Base-by-base conservation (phyloP, 2,113 vertebrate species). In the Ciconia boyciana region DNA sequence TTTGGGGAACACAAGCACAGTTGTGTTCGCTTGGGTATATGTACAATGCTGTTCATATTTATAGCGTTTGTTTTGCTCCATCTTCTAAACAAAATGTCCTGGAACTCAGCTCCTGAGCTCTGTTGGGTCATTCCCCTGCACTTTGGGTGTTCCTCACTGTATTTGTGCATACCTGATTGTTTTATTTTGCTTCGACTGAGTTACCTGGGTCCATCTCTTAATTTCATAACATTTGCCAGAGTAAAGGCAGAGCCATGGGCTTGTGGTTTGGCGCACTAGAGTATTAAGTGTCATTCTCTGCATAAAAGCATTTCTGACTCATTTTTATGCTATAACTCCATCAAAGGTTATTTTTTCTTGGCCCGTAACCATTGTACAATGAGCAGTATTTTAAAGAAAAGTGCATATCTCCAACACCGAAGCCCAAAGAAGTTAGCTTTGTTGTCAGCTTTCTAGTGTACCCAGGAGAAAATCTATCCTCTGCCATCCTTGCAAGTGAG, bases 401-500 rank as follows among this genome's bases (percentile, higher is more conserved):
- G 34, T 43, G 3, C 16, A 0, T 58, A 31, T 66, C 43, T 88
- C 78, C 66, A 81, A 34, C 78, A 86, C 34, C 2, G 11, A 90
- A 92, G n/a, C 68, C 51, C 70, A 52, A 22, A 83, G 51, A 70
- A 83, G 75, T 77, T 66, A 61, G 58, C 93, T 94, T 95, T 88
- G 43, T 69, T 96, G 70, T 88, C 82, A 77, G 36, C 21, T 87
- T 86, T 94, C 70, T 83, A 91, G 72, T 52, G 64, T 57, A 48
- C 89, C 82, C 91, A 48, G 74, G 87, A 80, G 87, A 91, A 92
- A 89, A 85, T 91, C 84, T 74, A 49, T 87, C 83, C 83, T 87
- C 80, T 92, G 41, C 80, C 80, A 87, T 89, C 83, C 89, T 83
- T 0, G 0, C 44, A 92, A 96, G 76, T 93, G 95, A 90, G 77